These are phyloP conservation scores for Calonectris borealis DNA, from an alignment of 2,113 vertebrate genomes.

Conservation along the genomic window DNA sequence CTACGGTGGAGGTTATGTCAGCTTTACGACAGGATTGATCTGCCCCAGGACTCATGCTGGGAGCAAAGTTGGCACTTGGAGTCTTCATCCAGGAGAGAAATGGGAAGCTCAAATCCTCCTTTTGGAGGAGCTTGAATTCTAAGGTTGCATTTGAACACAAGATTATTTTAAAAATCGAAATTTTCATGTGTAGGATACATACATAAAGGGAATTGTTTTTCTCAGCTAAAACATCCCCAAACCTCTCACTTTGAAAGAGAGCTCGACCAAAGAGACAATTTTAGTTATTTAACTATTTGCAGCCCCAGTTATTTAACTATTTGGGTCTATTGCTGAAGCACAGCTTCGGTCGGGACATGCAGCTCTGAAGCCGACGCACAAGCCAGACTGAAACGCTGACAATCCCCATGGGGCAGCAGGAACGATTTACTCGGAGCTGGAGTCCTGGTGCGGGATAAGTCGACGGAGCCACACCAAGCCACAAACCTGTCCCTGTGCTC, in stretches of 20 bases:
- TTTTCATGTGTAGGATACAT: neutral
- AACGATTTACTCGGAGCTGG: fast-evolving
- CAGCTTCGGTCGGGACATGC: fast-evolving
- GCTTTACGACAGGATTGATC: neutral
- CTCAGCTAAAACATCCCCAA: neutral
- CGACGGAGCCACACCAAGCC: neutral
- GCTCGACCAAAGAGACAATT: neutral
- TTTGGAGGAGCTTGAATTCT: neutral
- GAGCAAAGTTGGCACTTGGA: neutral
- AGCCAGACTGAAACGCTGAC: neutral
- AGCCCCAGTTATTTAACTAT: neutral
- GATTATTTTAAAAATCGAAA: neutral
- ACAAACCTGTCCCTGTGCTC: too few relatives aligned
- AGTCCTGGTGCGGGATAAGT: fast-evolving
- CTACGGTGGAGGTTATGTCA: fast-evolving
- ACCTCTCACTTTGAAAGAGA: neutral
- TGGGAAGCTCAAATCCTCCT: neutral
- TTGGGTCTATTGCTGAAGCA: fast-evolving
- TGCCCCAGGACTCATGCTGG: neutral
- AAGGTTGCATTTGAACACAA: neutral
- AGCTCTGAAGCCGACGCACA: fast-evolving
- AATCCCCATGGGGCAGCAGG: neutral
- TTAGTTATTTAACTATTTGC: neutral
- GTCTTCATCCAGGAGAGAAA: neutral
- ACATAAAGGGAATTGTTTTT: neutral